Percentiles rank a stretch among this genome's conserved stretches.
Conservation (phyloP, 2,113 vertebrate species). For the Bolborhynchus lineola region DNA sequence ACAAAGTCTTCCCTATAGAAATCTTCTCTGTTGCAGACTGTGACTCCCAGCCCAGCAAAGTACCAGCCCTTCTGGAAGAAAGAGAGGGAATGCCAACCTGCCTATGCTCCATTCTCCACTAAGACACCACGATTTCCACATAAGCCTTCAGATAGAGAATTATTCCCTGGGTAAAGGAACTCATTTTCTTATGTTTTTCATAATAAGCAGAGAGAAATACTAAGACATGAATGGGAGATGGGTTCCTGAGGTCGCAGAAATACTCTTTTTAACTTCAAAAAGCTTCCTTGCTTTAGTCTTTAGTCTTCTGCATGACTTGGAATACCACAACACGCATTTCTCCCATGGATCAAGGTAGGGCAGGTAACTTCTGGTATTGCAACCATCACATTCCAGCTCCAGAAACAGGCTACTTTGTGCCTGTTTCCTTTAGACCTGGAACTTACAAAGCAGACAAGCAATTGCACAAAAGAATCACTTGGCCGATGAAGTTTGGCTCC, state of each 20-base stretch:
- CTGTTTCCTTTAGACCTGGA: constrained; percentile 75
- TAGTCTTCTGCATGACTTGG: background rate
- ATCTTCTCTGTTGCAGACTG: constrained; percentile 49
- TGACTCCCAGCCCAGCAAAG: constrained; percentile 68
- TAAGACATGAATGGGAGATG: background rate
- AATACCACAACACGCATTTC: background rate
- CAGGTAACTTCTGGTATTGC: background rate
- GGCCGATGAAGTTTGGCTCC: constrained; percentile 87
- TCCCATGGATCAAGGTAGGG: background rate
- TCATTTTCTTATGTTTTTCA: background rate
- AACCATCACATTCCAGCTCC: background rate
- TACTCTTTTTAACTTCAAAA: background rate
- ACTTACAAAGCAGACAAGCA: constrained; percentile 61
- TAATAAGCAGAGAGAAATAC: background rate
- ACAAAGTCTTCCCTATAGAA: background rate
- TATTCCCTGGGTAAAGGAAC: constrained; percentile 76
- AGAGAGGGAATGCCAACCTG: constrained; percentile 34
- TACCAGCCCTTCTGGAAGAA: constrained; percentile 70
- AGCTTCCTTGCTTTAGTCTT: background rate
- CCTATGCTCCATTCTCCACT: constrained; percentile 72
- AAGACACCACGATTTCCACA: constrained; percentile 60
- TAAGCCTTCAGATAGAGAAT: background rate
- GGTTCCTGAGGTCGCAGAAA: background rate
- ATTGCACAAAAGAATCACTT: constrained; percentile 72
- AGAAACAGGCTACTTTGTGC: background rate